Evolutionary conservation across 2,797 vertebrate genomes (phyloP).

Genomic region (Coregonus suidteri): DNA sequence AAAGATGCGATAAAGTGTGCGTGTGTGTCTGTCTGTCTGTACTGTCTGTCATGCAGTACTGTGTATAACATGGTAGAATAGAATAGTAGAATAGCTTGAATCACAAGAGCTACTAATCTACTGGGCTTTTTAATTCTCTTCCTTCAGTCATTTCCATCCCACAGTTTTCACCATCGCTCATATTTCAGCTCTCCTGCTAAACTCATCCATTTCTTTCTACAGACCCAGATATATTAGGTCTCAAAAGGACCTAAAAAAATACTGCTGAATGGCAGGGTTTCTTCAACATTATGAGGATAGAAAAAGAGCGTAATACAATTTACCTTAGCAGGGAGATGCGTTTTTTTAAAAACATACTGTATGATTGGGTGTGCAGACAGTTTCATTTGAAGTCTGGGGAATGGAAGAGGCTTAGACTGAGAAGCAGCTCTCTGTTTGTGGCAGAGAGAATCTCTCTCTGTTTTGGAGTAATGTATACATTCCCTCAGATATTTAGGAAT

Average conservation of each 20-base stretch:
- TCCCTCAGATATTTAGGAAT: slow-evolving; percentile 13
- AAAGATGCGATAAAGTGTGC: neutral
- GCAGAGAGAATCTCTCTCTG: neutral
- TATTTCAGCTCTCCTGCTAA: slow-evolving; percentile 40
- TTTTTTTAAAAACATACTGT: slow-evolving; percentile 13
- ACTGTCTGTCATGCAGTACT: neutral
- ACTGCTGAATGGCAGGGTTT: slow-evolving; percentile 20
- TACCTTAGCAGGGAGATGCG: neutral
- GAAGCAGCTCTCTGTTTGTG: neutral
- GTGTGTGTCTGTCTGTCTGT: neutral
- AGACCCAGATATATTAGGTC: slow-evolving; percentile 34
- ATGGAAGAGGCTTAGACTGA: neutral
- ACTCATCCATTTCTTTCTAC: slow-evolving; percentile 40
- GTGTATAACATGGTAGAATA: neutral
- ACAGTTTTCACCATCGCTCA: slow-evolving; percentile 32
- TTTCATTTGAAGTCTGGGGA: slow-evolving; percentile 27
- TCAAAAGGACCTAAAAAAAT: slow-evolving; percentile 32
- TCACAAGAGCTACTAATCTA: slow-evolving; percentile 44
- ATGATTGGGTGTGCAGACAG: slow-evolving; percentile 3
- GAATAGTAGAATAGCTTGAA: slow-evolving; percentile 24
- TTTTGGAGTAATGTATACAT: neutral
- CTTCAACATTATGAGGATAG: slow-evolving; percentile 14
- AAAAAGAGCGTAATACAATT: slow-evolving; percentile 13
- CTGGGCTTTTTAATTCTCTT: slow-evolving; percentile 44
- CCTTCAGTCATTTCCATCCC: slow-evolving; percentile 45